Percentiles rank a stretch among this genome's conserved stretches.
These are phyloP conservation scores for Holotrichia oblita DNA, from an alignment of 1,140 invertebrate species.

Conservation along the genomic window DNA sequence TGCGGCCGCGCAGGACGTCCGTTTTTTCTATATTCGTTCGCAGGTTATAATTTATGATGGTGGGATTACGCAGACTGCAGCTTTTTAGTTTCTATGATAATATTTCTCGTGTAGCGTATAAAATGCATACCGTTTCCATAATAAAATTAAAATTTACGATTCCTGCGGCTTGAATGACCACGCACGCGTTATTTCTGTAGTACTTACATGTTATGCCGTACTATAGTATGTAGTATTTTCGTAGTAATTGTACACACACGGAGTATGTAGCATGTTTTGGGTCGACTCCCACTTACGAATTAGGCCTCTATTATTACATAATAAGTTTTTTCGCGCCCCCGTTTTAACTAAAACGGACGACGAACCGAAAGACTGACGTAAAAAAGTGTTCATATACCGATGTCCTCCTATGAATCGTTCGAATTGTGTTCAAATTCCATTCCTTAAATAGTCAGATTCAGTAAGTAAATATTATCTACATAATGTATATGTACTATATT, in stretches of 20 bases:
- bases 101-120: slow-evolving; percentile 36
- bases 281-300: slow-evolving; percentile 18
- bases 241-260: not conserved
- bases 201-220: not conserved
- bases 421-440: slow-evolving; percentile 21
- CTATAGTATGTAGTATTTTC: slow-evolving; percentile 10
- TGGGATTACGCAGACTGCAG: slow-evolving; percentile 33
- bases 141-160: slow-evolving; percentile 13
- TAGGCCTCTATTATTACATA: slow-evolving; percentile 29
- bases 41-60: slow-evolving; percentile 33
- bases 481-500: slow-evolving; percentile 12
- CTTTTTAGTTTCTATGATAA: slow-evolving; percentile 38
- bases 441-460: slow-evolving; percentile 9
- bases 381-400: slow-evolving; percentile 14
- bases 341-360: not conserved
- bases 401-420: not conserved
- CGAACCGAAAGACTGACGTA: slow-evolving; percentile 9
- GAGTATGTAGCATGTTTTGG: not conserved
- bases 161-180: not conserved
- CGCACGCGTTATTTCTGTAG: not conserved
- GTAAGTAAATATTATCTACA: slow-evolving; percentile 13
- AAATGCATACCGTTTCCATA: slow-evolving; percentile 24
- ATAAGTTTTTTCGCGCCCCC: slow-evolving; percentile 28
- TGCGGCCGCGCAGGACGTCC: slow-evolving; percentile 13
- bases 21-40: slow-evolving; percentile 12